Evolutionary conservation across 2,113 vertebrate genomes (phyloP).

Genomic region (Prochilodus magdalenae): DNA sequence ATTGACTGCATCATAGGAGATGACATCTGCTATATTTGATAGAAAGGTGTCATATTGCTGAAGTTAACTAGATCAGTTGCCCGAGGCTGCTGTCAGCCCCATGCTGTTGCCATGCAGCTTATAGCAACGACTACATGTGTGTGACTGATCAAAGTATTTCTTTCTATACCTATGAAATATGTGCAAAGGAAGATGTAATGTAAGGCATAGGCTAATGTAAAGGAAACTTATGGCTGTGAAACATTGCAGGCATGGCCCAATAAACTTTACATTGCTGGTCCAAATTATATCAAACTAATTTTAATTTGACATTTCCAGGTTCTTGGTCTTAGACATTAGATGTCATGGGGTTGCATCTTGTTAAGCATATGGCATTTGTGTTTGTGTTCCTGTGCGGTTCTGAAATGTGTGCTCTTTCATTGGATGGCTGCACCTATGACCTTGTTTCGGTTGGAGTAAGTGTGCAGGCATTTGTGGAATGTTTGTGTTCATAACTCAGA

Average conservation of each 20-base stretch:
- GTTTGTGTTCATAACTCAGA: background rate
- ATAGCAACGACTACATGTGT: background rate
- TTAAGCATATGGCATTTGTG: background rate
- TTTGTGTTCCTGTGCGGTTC: background rate
- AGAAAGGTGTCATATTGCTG: background rate
- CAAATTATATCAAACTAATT: background rate
- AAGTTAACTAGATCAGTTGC: background rate
- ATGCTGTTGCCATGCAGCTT: background rate
- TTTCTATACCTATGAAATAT: no score
- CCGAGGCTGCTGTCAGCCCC: background rate
- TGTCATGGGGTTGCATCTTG: background rate
- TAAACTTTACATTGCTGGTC: background rate
- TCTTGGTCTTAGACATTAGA: background rate
- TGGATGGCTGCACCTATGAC: background rate
- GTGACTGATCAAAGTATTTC: no score
- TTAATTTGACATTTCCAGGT: conserved; percentile 7
- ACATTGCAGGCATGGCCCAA: no score
- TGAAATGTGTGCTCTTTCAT: background rate
- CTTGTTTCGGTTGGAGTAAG: background rate
- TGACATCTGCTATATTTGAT: no score
- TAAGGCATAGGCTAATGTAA: no score
- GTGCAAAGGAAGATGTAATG: no score
- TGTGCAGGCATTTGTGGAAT: background rate
- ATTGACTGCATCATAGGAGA: no score
- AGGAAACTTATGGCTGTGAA: no score